A percentile compares a stretch with the other conserved stretches of the same genome.
These are phyloP conservation scores for Ursus arctos DNA, from an alignment of 2,113 vertebrate species.

Conservation along the genomic window DNA sequence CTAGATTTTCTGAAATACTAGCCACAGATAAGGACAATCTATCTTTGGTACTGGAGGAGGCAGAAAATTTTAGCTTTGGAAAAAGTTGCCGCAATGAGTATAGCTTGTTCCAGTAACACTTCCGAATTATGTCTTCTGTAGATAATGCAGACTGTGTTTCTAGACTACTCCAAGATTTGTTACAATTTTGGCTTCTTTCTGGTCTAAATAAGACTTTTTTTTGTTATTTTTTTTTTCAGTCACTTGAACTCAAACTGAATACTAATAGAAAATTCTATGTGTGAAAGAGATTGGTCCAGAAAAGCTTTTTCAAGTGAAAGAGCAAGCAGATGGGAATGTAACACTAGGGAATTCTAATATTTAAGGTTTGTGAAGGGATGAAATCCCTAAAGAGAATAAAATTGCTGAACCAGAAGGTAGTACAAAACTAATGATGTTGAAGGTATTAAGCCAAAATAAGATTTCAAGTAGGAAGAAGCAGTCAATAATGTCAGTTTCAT, in stretches of 20 bases:
- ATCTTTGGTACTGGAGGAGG: not conserved
- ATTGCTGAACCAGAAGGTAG: not conserved
- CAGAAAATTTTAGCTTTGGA: not conserved
- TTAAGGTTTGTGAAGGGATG: not conserved
- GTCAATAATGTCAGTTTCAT: not conserved
- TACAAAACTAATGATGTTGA: not conserved
- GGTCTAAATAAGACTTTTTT: not conserved
- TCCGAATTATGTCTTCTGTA: not conserved
- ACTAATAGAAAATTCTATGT: not conserved
- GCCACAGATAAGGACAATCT: not conserved
- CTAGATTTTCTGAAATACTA: not conserved
- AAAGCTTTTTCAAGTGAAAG: not conserved
- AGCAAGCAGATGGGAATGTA: not conserved
- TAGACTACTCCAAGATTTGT: not conserved
- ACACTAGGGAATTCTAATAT: not conserved
- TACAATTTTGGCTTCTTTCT: not conserved
- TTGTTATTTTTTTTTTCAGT: not conserved
- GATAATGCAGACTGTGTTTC: not conserved
- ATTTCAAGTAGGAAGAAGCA: not conserved
- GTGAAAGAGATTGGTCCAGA: not conserved
- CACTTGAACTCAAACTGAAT: constrained; percentile 12
- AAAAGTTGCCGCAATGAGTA: not conserved
- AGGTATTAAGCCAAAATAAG: not conserved
- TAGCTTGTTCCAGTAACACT: not conserved
- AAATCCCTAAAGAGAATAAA: not conserved